A percentile compares a stretch with the other conserved stretches of the same genome.
phyloP scores from a whole-genome alignment of 2,797 vertebrate species.

The Lagorchestes hirsutus region DNA sequence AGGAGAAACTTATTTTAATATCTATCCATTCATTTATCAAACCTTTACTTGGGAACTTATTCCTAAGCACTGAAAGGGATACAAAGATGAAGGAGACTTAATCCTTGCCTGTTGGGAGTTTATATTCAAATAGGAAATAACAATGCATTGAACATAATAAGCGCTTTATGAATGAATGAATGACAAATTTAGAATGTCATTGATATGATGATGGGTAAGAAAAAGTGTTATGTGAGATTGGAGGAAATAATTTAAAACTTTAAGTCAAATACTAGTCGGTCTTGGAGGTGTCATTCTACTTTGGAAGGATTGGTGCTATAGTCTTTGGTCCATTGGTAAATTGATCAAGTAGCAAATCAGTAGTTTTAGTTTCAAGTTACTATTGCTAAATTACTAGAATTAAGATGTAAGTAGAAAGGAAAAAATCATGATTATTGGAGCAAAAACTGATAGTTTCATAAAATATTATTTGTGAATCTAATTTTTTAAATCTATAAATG shows the following conservation, averaged over 20 bases:
- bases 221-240: not conserved
- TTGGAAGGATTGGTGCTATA: not conserved
- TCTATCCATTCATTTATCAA: not conserved
- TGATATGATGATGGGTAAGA: not conserved
- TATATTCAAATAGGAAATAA: not conserved
- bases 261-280: not conserved
- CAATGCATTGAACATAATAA: not conserved
- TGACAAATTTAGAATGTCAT: not conserved
- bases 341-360: conserved; percentile 6
- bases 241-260: not conserved
- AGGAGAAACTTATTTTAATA: not conserved
- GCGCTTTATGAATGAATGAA: not conserved
- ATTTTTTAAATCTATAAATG: not conserved
- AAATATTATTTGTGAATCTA: not conserved
- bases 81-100: not conserved
- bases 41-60: not conserved
- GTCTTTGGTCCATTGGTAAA: not conserved
- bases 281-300: conserved; percentile 7
- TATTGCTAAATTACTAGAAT: not conserved
- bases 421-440: not conserved
- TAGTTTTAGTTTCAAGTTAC: not conserved
- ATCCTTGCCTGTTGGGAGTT: not conserved
- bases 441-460: not conserved
- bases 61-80: not conserved
- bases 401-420: not conserved